Evolutionary conservation across 2,888 invertebrate species (phyloP).

Genomic region (Microdon myrmicae): DNA sequence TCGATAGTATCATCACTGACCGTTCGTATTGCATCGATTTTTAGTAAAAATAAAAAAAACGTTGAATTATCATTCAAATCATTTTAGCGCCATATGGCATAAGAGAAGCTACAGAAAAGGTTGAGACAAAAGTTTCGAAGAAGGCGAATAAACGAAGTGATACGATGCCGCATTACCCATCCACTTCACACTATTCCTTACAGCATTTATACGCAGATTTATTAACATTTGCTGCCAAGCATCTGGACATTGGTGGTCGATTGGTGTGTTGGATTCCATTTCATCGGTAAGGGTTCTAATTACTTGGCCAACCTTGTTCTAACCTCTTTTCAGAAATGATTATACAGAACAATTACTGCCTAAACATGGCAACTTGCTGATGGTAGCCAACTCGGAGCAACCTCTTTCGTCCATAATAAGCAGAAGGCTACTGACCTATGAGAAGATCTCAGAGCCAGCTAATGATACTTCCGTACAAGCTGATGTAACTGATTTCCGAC

Average conservation of each 20-base stretch:
- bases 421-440: conserved; percentile 85
- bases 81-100: conserved; percentile 95
- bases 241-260: conserved; percentile 79
- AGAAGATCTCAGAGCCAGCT: conserved; percentile 74
- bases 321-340: conserved; percentile 71
- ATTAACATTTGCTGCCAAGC: conserved; percentile 81
- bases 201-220: conserved; percentile 86
- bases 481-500: conserved; percentile 63
- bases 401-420: conserved; percentile 82
- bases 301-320: conserved; percentile 4
- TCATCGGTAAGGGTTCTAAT: conserved; percentile 74
- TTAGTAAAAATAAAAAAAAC: not conserved
- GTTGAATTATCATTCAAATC: not conserved
- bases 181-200: conserved; percentile 86
- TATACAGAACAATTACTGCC: conserved; percentile 81
- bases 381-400: conserved; percentile 91
- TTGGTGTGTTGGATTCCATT: conserved; percentile 97
- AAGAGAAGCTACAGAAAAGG: conserved; percentile 88
- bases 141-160: conserved; percentile 72
- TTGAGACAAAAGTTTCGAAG: conserved; percentile 65
- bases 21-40: conserved; percentile 73
- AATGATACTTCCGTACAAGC: conserved; percentile 59
- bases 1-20: conserved; percentile 96
- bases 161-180: conserved; percentile 79
- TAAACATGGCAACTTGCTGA: conserved; percentile 78